Evolutionary conservation across 2,113 vertebrate species (phyloP), one percentile per base, ranked within the genome.

Genomic region (Spilogale gracilis): DNA sequence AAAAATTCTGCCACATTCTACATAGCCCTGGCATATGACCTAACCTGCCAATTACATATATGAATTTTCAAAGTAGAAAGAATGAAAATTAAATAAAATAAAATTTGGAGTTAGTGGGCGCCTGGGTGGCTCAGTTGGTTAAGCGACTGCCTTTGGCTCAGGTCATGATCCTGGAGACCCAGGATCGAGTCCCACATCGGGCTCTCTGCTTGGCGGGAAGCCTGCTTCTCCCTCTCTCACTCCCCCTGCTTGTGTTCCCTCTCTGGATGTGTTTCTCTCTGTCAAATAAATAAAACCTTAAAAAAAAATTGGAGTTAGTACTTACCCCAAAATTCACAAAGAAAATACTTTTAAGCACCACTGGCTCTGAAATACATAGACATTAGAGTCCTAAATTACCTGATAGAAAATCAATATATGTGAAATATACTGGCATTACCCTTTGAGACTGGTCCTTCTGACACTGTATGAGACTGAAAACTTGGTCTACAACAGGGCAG

Each of bases 41-140:
- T 81, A 83, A 92, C 63, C 61, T 88, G 50, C 1, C 52, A 73
- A 32, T 50, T 76, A 60, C 0, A 48, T 43, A 65, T 17, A 25
- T 79, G 32, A 6, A 50, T 63, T 80, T 78, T 1, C 71, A 94
- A 56, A 81, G 23, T 52, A 80, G 58, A 94, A 93, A 79, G 76
- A 76, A 89, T 67, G 12, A 30, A 95, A 97, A 91, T 67, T 91
- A 96, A 89, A 87, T 69, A 96, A 91, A 84, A 91, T 71, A 71
- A 91, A 84, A 80, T 38, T 32, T 86, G 16, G 56, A 93, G 65
- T 65, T 69, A 71, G 2, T n/a, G 38, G 38, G 38, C 38, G 38
- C 38, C 38, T 38, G 38, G 38, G 38, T 38, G 38, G 38, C 38
- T 38, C 38, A 38, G 38, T 38, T 38, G 38, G 38, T 38, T 38